Evolutionary conservation across 1,140 invertebrate species (phyloP).

Genomic region (Hycleus phaleratus): DNA sequence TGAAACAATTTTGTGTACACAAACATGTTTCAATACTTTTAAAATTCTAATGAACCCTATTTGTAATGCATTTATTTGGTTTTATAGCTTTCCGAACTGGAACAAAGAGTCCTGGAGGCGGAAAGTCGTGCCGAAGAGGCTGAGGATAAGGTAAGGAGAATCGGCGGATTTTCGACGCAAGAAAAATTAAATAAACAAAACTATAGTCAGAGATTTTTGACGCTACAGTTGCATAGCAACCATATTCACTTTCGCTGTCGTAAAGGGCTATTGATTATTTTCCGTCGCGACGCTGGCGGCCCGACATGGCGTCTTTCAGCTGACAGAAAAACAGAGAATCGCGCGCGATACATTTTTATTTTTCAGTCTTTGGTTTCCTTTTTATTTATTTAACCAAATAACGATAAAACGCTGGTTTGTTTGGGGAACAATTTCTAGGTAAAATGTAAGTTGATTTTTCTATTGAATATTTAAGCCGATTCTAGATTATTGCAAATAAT

Average conservation of each 20-base stretch:
- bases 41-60: not conserved
- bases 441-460: conserved; percentile 31
- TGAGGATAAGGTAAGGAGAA: conserved; percentile 75
- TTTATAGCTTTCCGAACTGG: conserved; percentile 85
- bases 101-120: conserved; percentile 81
- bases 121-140: conserved; percentile 84
- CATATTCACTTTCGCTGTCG: conserved; percentile 36
- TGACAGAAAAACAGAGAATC: conserved; percentile 36
- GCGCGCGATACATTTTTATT: conserved; percentile 28
- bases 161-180: not conserved
- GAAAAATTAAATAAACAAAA: not conserved
- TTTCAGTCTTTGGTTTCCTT: conserved; percentile 26
- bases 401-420: conserved; percentile 5
- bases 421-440: conserved; percentile 20
- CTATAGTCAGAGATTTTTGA: not conserved
- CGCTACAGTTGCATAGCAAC: conserved; percentile 14
- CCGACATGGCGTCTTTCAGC: conserved; percentile 39
- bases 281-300: conserved; percentile 37
- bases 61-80: conserved; percentile 33
- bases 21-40: not conserved
- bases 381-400: conserved; percentile 21
- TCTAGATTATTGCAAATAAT: no score
- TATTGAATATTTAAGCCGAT: no score
- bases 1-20: no score
- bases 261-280: conserved; percentile 41